Evolutionary conservation across 64 coral and sea anemone species (phyloP).

Genomic region (Montipora cactus): DNA sequence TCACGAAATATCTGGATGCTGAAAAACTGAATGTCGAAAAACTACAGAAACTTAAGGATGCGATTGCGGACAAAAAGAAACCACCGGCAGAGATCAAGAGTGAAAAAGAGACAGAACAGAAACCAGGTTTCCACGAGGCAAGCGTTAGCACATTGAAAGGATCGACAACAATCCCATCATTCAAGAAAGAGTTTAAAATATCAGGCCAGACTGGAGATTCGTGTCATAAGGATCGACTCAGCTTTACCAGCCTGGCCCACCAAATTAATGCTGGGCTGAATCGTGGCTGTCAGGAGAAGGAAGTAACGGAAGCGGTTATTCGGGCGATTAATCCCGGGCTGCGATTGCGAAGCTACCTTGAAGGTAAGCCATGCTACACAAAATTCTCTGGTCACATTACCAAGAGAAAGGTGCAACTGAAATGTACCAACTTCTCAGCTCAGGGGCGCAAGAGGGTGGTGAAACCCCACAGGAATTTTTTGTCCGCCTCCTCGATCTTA

Average conservation of each 20-base stretch:
- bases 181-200: slow-evolving; percentile 68
- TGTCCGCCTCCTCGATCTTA: slow-evolving; percentile 13
- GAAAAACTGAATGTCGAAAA: background rate
- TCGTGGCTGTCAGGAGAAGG: slow-evolving; percentile 28
- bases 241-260: slow-evolving; percentile 60
- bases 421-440: slow-evolving; percentile 43
- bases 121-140: background rate
- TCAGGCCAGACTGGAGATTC: slow-evolving; percentile 71
- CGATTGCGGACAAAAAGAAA: background rate
- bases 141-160: background rate
- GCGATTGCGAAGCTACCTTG: slow-evolving; percentile 54
- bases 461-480: slow-evolving; percentile 47
- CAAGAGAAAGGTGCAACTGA: slow-evolving; percentile 47
- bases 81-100: background rate
- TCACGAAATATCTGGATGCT: background rate
- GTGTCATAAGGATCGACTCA: slow-evolving; percentile 77
- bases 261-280: slow-evolving; percentile 59
- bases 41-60: background rate
- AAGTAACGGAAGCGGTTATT: slow-evolving; percentile 55
- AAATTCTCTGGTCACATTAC: slow-evolving; percentile 48
- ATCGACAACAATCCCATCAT: background rate
- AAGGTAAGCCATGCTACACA: slow-evolving; percentile 23
- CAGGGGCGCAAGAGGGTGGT: slow-evolving; percentile 27
- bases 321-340: slow-evolving; percentile 30
- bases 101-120: background rate